Base-by-base conservation (phyloP, 2,888 invertebrate genomes). In the Hypolimnas misippus region DNA sequence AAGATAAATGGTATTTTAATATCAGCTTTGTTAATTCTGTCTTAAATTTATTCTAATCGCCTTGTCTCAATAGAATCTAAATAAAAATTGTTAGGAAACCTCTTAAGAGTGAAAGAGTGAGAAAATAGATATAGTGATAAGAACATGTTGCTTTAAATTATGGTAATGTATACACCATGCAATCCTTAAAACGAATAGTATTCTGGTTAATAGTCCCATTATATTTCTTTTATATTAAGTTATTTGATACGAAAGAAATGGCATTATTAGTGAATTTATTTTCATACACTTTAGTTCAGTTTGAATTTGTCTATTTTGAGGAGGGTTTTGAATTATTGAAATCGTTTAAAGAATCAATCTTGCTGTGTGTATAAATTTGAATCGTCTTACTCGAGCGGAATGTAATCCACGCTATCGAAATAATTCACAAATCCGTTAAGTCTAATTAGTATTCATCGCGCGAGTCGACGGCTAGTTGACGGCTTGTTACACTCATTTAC, bases 371-470 rank as follows among this genome's bases (percentile, higher is more conserved):
- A 19, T n/a, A 4, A 46, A 19, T 14, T 49, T 29, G 7, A 21
- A 21, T 25, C 19, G 14, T 46, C 19, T 2, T 29, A 53, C 42
- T 52, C 44, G 21, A 16, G 31, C 10, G 17, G 44, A 35, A n/a
- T 44, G 16, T 49, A 53, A 46, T 59, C 35, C 2, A 0, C 38
- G n/a, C 29, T 17, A 33, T 17, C 31, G 12, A 62, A 62, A 53
- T 59, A 66, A 59, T 65, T 58, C 58, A 55, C 53, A 51, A 69
- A 67, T 70, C 73, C 75, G 70, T 62, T 83, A 81, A 82, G 79
- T 57, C 77, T 77, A 78, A 86, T 87, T 86, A 84, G 79, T 84
- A 87, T 86, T 82, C 86, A 68, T 67, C 62, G 68, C 71, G 54
- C 50, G 51, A 57, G 61, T 67, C 61, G 19, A 68, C 72, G 40